Base-by-base conservation (phyloP, 2,888 invertebrate genomes). In the Leptopilina syphax region DNA sequence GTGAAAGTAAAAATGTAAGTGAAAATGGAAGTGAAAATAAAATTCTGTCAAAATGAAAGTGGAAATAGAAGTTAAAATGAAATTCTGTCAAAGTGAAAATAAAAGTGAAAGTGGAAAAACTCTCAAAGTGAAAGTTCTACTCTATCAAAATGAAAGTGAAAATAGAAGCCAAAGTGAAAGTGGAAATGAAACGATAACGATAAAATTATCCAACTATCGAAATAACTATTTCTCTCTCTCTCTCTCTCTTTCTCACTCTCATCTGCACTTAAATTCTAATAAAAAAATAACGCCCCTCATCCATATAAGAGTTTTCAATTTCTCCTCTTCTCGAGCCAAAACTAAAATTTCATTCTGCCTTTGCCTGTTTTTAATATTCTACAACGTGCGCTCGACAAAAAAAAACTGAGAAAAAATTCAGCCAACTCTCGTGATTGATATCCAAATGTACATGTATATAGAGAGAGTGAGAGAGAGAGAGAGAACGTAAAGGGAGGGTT, bases 141-240 rank as follows among this genome's bases (percentile, higher is more conserved):
- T 34, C 34, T 34, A 34, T 34, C 34, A 1, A 34, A 34, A 2
- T 34, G 1, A 34, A 34, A 34, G 34, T 34, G 34, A 34, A 34
- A 34, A 34, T 3, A 2, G 3, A 34, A 34, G 34, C 3, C 34
- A 34, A 34, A 34, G 0, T 3, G 34, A 34, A 34, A 34, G 34
- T 34, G 34, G 3, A 34, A 34, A 34, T 34, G 34, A 34, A 34
- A 34, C 34, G 34, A 34, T 34, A 34, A 34, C 2, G 34, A 34
- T 34, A 34, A 34, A 34, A 34, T 34, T 34, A 34, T 34, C 34
- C 34, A 34, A 34, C 4, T 34, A 34, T 34, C 34, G 3, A 34
- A 34, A 2, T 90, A 88, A 84, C 89, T 4, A 1, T 44, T 6
- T 8, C 8, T 44, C 44, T 8, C 44, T 8, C 8, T 44, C 44